Percentiles rank a stretch among this genome's conserved stretches.
phyloP scores from a whole-genome alignment of 2,797 vertebrate genomes.

The Anguilla pacifica region DNA sequence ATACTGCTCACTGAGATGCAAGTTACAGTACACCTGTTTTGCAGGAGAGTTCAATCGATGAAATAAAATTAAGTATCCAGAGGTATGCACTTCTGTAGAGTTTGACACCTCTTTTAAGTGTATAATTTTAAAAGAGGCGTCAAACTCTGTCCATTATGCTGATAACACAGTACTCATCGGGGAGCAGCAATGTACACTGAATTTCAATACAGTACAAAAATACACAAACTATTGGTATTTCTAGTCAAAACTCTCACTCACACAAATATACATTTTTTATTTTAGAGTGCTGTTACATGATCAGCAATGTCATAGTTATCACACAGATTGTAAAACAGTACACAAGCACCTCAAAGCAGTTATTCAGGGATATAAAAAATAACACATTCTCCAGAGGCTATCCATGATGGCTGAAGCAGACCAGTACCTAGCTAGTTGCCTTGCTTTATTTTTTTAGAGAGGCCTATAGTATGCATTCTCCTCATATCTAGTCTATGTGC shows the following conservation, averaged over 20 bases:
- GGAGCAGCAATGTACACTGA: not conserved
- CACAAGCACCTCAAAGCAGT: too few species aligned
- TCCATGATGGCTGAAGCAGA: not conserved
- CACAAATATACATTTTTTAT: not conserved
- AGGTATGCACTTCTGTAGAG: not conserved
- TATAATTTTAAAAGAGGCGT: not conserved
- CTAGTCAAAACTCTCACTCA: not conserved
- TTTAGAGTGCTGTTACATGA: not conserved
- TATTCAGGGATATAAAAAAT: not conserved
- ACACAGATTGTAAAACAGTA: not conserved
- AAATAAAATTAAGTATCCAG: not conserved
- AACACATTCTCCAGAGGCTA: not conserved
- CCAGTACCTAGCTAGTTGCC: not conserved
- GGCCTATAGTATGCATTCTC: not conserved
- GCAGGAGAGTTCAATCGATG: not conserved
- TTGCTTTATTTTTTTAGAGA: not conserved
- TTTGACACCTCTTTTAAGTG: not conserved
- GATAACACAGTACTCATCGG: not conserved
- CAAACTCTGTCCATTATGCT: not conserved
- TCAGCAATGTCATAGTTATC: not conserved
- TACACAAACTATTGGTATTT: not conserved
- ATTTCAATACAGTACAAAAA: not conserved
- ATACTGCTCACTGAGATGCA: not conserved
- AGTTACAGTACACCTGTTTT: not conserved
- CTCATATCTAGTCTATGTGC: not conserved